These are phyloP conservation scores for Doris montereyensis DNA, from an alignment of 2,888 invertebrate species.

Conservation along the genomic window DNA sequence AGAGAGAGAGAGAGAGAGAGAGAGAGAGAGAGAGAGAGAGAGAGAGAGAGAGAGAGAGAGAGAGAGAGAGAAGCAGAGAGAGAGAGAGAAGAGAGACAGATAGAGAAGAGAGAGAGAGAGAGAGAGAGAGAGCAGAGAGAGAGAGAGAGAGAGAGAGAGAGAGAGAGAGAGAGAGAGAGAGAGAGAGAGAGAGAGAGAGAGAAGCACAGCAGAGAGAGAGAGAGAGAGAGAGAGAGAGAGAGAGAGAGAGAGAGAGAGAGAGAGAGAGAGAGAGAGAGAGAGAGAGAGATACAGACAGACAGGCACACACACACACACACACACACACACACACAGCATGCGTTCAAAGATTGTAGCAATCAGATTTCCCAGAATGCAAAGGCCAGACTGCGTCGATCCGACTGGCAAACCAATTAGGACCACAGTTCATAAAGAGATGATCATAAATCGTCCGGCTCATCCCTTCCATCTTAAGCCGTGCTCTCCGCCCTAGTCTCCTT, in stretches of 20 bases:
- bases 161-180: background rate
- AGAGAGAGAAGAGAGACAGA: too few relatives aligned
- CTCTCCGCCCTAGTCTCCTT: too few relatives aligned
- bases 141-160: background rate
- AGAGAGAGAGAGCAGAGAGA: too few relatives aligned
- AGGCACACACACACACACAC: too few relatives aligned
- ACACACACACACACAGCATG: too few relatives aligned
- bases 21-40: conserved; percentile 12
- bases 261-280: background rate
- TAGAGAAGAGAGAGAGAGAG: too few relatives aligned
- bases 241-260: background rate
- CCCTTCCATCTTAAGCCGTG: too few relatives aligned
- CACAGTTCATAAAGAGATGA: too few relatives aligned
- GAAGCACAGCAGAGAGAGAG: too few relatives aligned
- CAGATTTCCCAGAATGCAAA: background rate
- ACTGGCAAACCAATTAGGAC: too few relatives aligned
- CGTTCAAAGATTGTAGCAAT: background rate
- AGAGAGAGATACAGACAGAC: background rate
- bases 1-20: background rate
- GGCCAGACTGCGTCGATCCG: too few relatives aligned
- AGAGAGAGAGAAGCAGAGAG: background rate
- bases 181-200: conserved; percentile 12
- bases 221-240: background rate
- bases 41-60: background rate
- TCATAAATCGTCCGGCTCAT: too few relatives aligned